Evolutionary conservation across 2,113 vertebrate genomes (phyloP).

Genomic region (Sylvilagus bachmani): DNA sequence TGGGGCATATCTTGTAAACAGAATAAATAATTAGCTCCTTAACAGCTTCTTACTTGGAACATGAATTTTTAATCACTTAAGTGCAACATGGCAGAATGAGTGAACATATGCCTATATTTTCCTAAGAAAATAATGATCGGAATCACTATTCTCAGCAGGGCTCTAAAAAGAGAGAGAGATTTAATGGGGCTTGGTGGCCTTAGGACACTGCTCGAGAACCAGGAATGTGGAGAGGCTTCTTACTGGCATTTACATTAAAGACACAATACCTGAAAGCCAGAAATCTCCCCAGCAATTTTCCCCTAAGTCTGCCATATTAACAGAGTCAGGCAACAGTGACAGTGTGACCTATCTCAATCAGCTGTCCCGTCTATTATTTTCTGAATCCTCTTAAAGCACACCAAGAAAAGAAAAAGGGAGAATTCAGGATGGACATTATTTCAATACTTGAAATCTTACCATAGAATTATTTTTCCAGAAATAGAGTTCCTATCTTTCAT

Average conservation of each 20-base stretch:
- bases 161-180: slow-evolving; percentile 20
- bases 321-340: not conserved
- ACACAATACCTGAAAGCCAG: slow-evolving; percentile 11
- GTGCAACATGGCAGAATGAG: slow-evolving; percentile 66
- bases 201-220: slow-evolving; percentile 50
- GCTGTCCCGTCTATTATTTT: not conserved
- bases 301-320: slow-evolving; percentile 29
- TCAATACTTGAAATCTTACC: slow-evolving; percentile 7
- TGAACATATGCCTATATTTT: slow-evolving; percentile 80
- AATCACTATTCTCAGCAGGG: slow-evolving; percentile 60
- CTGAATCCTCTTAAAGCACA: not conserved
- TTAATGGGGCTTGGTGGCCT: slow-evolving; percentile 57
- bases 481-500: slow-evolving; percentile 18
- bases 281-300: not conserved
- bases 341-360: not conserved
- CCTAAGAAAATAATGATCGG: slow-evolving; percentile 75
- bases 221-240: slow-evolving; percentile 40
- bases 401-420: not conserved
- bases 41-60: slow-evolving; percentile 72
- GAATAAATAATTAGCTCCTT: slow-evolving; percentile 80
- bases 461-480: not conserved
- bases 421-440: not conserved
- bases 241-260: slow-evolving; percentile 1
- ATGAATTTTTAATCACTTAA: slow-evolving; percentile 80
- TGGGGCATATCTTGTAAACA: slow-evolving; percentile 69